Evolutionary conservation across 1,140 invertebrate genomes (phyloP), one percentile per base, ranked within the genome.

Genomic region (Conopomorpha cramerella): DNA sequence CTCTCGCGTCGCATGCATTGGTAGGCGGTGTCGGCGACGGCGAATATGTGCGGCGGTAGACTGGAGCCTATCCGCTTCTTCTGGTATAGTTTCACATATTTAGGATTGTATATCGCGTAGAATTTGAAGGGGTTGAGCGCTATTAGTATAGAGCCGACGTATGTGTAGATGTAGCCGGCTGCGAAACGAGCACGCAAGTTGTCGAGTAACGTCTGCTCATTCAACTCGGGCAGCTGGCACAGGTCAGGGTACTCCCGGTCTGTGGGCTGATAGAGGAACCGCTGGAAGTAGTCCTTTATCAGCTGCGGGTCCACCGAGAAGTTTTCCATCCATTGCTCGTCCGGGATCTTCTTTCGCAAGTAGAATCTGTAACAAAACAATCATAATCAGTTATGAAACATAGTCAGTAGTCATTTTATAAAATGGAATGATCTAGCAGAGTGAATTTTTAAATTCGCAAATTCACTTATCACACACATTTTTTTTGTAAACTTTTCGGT

Each of bases 91-190:
- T 95, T 93, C 27, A 97, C 94, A 82, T 96, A 97, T 79, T 97
- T 98, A 23, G 95, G 95, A 81, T 98, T 97, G 78, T 98, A 98
- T 48, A 98, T 97, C 3, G 95, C 95, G 76, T 96, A 94, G 66
- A 96, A 96, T 80, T 90, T 90, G 62, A 91, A 91, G n/a, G 89
- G 88, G 67, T 91, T 91, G 23, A 97, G 85, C 29, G 95, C 94
- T 53, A 98, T 96, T 15, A 98, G 79, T 55, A 98, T 98, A 12
- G 92, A 95, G 14, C 95, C 95, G 35, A 97, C 95, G 57, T 97
- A 98, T 2, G 95, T 97, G 67, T 98, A 98, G 53, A 98, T 97
- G 66, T 96, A 92, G 36, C 92, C 91, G 49, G 89, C 91, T 13
- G 86, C 84, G 78, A 97, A 98, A 49, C 95, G 83, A 16, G 90